These are phyloP conservation scores for Epinotia bilunana DNA, from an alignment of 2,888 invertebrate species.

Conservation along the genomic window DNA sequence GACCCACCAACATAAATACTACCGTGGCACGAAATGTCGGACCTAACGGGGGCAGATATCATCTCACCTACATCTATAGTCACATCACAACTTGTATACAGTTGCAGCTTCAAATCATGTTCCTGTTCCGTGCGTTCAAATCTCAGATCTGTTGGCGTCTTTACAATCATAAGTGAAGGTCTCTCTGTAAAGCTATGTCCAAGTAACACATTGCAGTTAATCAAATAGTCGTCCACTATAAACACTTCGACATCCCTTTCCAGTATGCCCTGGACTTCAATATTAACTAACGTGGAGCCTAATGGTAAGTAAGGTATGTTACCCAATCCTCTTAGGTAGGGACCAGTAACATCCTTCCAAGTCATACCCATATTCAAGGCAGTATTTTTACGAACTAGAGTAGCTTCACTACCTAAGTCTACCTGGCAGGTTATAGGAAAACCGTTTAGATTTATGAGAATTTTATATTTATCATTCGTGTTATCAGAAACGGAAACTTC, in stretches of 20 bases:
- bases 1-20: not conserved
- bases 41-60: too few relatives aligned
- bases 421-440: not conserved
- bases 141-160: not conserved
- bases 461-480: not conserved
- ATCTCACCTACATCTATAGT: slow-evolving; percentile 6
- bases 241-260: not conserved
- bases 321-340: not conserved
- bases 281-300: not conserved
- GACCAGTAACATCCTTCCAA: not conserved
- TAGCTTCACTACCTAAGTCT: not conserved
- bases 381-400: not conserved
- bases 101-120: slow-evolving; percentile 1
- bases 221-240: not conserved
- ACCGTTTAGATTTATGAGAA: not conserved
- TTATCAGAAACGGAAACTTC: slow-evolving; percentile 1
- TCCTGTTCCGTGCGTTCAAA: not conserved
- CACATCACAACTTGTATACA: not conserved
- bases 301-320: not conserved
- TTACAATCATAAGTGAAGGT: slow-evolving; percentile 1
- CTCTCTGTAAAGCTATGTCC: too few relatives aligned
- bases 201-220: too few relatives aligned
- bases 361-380: not conserved
- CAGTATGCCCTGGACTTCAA: not conserved
- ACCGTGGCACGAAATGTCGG: not conserved